These are phyloP conservation scores for Sinelater perroti DNA, from an alignment of 2,888 invertebrate species.

Conservation along the genomic window DNA sequence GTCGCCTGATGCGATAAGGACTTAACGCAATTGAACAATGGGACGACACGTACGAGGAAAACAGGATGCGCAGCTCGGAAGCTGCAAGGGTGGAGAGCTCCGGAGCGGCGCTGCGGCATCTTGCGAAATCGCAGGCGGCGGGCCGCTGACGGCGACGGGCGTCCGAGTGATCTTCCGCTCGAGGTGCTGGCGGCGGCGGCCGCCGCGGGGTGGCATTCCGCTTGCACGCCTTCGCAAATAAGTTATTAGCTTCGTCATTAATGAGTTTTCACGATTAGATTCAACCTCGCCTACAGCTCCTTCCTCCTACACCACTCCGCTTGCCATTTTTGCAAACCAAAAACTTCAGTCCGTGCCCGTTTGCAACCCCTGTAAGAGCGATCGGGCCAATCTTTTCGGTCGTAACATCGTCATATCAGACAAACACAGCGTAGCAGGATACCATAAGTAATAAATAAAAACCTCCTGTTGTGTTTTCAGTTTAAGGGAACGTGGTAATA, in stretches of 20 bases:
- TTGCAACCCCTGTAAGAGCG: constrained; percentile 46
- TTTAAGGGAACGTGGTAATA: no score
- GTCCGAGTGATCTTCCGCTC: constrained; percentile 35
- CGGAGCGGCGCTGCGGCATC: constrained; percentile 10
- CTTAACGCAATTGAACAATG: constrained; percentile 37
- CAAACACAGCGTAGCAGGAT: constrained; percentile 43
- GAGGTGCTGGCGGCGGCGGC: constrained; percentile 21
- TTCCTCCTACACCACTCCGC: no score
- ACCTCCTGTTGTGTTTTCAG: constrained; percentile 36
- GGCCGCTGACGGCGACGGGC: constrained; percentile 25
- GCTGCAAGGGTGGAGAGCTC: neutral
- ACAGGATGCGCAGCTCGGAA: constrained; percentile 1
- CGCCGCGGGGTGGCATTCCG: constrained; percentile 26
- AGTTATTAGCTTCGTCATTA: constrained; percentile 36
- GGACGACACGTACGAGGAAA: constrained; percentile 19
- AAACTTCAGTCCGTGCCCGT: no score
- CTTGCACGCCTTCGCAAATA: constrained; percentile 35
- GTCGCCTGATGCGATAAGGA: constrained; percentile 32
- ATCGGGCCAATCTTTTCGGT: constrained; percentile 43
- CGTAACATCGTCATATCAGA: constrained; percentile 46
- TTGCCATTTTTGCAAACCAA: no score
- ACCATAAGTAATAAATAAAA: constrained; percentile 49
- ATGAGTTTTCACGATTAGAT: constrained; percentile 36
- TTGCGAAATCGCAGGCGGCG: constrained; percentile 22
- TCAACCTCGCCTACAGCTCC: no score